Percentiles rank a stretch among this genome's conserved stretches.
phyloP scores from a whole-genome alignment of 1,140 invertebrate species.

The Dendrolimus kikuchii region DNA sequence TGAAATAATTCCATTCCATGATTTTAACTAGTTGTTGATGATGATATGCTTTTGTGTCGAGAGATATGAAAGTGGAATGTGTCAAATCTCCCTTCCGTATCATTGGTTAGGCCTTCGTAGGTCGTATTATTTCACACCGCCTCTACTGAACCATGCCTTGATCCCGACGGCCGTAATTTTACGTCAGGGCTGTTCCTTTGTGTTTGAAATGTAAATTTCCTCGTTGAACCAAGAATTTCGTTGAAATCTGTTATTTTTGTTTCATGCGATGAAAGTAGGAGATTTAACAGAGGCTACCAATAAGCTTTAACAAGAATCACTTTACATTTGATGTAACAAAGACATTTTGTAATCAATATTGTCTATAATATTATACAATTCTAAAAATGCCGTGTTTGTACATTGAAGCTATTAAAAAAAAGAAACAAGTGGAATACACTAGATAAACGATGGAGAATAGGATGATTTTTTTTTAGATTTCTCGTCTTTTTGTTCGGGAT shows the following conservation, averaged over 20 bases:
- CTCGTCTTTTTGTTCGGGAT: too few species aligned
- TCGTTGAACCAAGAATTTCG: conserved; percentile 39
- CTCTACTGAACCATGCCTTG: conserved; percentile 22
- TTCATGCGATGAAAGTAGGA: conserved; percentile 42
- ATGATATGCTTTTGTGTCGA: conserved; percentile 16
- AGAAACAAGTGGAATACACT: too few species aligned
- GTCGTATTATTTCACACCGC: conserved; percentile 22
- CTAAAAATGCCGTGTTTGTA: too few species aligned
- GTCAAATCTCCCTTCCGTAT: conserved; percentile 19
- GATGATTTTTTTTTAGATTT: too few species aligned
- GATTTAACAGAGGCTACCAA: conserved; percentile 51
- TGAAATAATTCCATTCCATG: neutral
- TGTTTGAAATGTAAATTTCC: conserved; percentile 59
- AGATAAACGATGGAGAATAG: too few species aligned
- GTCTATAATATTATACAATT: neutral
- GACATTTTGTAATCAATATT: conserved; percentile 11
- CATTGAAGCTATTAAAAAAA: too few species aligned
- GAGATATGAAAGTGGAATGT: conserved; percentile 19
- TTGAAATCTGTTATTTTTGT: conserved; percentile 45
- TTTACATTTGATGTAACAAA: conserved; percentile 30
- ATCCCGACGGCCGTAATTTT: conserved; percentile 43
- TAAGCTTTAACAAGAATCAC: conserved; percentile 29
- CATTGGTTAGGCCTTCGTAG: conserved; percentile 21
- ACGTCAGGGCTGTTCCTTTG: conserved; percentile 44
- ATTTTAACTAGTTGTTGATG: neutral